Evolutionary conservation across 2,888 invertebrate species (phyloP).

Genomic region (Tenthredo notha): DNA sequence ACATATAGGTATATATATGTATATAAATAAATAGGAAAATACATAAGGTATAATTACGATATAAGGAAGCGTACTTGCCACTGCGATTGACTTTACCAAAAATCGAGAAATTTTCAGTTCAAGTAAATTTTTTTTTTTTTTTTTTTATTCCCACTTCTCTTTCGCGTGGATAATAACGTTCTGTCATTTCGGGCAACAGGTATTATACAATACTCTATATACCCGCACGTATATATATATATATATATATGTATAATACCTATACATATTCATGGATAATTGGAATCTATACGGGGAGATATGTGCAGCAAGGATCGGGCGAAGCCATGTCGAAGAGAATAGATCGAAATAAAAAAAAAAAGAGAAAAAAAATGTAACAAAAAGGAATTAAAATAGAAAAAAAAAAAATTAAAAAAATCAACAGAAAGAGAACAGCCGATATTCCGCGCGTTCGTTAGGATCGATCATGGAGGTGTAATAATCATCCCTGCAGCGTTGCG

Average conservation of each 20-base stretch:
- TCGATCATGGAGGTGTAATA: slow-evolving; percentile 36
- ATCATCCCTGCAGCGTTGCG: slow-evolving; percentile 40
- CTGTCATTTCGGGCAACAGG: background rate
- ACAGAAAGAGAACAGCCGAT: background rate
- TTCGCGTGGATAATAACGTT: background rate
- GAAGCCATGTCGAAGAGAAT: slow-evolving; percentile 1
- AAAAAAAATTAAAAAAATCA: background rate
- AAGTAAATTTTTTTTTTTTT: background rate
- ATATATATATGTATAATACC: background rate
- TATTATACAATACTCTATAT: slow-evolving; percentile 1
- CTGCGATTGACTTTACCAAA: background rate
- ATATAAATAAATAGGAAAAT: too few relatives aligned
- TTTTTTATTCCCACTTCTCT: background rate
- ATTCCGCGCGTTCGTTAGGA: slow-evolving; percentile 27
- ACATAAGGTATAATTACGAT: background rate
- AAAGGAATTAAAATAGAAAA: background rate
- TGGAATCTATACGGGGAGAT: slow-evolving; percentile 11
- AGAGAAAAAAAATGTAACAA: background rate
- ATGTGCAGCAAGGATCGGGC: background rate
- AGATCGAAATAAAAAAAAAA: background rate
- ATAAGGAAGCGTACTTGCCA: background rate
- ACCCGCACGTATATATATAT: background rate
- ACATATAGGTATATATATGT: background rate
- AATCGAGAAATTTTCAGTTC: background rate
- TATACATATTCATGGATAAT: slow-evolving; percentile 34